These are phyloP conservation scores for Drosophila helvetica DNA, from an alignment of 2,888 invertebrate species.

Conservation along the genomic window DNA sequence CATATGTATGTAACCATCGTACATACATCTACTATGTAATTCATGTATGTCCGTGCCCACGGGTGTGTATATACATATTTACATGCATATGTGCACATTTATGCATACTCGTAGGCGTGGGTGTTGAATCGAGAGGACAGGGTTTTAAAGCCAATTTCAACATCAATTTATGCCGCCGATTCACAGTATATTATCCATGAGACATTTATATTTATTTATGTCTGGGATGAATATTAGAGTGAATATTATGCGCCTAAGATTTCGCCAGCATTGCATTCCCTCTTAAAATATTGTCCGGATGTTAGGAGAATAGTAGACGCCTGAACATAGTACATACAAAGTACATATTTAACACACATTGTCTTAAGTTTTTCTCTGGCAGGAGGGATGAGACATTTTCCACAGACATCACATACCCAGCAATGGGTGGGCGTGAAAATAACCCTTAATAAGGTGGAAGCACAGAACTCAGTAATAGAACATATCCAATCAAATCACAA, in stretches of 20 bases:
- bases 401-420: neutral
- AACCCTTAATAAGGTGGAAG: neutral
- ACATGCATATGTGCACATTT: slow-evolving; percentile 29
- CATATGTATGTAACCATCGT: slow-evolving; percentile 23
- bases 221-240: neutral
- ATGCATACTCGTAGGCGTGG: slow-evolving; percentile 18
- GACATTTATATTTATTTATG: neutral
- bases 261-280: neutral
- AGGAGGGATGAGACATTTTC: neutral
- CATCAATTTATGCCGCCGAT: slow-evolving; percentile 17
- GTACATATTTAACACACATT: neutral
- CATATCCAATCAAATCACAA: neutral
- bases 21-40: slow-evolving; percentile 21
- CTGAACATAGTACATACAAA: neutral
- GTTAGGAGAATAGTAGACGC: neutral
- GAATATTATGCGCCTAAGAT: neutral
- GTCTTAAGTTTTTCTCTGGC: neutral
- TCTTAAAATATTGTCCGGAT: neutral
- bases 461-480: neutral
- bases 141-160: slow-evolving; percentile 38
- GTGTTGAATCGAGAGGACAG: slow-evolving; percentile 26
- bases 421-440: neutral
- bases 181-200: neutral
- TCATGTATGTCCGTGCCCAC: slow-evolving; percentile 13
- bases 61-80: slow-evolving; percentile 4